Conservation (phyloP, 1,140 invertebrate species). For the Trachelipus rathkii region DNA sequence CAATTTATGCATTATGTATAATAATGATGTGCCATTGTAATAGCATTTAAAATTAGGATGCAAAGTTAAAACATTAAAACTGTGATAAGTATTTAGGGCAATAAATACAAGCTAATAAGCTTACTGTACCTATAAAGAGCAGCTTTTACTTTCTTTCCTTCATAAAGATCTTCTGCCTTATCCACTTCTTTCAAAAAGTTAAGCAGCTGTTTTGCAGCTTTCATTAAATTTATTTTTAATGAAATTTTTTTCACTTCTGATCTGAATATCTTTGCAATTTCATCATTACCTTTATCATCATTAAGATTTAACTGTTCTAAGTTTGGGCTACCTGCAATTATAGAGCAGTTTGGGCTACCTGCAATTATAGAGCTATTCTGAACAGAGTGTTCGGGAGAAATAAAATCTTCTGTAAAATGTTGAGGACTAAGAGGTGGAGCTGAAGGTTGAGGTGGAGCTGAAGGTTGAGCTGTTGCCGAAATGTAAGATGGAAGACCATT, state of each 20-base stretch:
- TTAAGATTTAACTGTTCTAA: neutral
- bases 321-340: neutral
- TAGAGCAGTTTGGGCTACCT: neutral
- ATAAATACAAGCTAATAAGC: neutral
- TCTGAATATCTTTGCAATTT: neutral
- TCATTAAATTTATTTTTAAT: neutral
- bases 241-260: constrained; percentile 9
- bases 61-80: too few relatives aligned
- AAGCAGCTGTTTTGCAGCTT: neutral
- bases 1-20: too few relatives aligned
- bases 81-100: too few relatives aligned
- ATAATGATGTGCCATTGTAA: too few relatives aligned
- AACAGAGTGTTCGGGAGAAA: neutral
- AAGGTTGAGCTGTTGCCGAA: neutral
- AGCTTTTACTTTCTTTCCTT: constrained; percentile 4
- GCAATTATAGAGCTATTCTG: neutral
- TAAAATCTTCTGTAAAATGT: neutral
- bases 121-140: neutral
- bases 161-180: neutral
- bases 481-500: neutral
- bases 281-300: neutral
- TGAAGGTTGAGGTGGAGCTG: neutral
- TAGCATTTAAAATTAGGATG: too few relatives aligned
- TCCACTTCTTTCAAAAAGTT: neutral
- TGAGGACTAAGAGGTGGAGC: constrained; percentile 7